Evolutionary conservation across 2,888 invertebrate species (phyloP).

Genomic region (Lasioglossum malachurum): DNA sequence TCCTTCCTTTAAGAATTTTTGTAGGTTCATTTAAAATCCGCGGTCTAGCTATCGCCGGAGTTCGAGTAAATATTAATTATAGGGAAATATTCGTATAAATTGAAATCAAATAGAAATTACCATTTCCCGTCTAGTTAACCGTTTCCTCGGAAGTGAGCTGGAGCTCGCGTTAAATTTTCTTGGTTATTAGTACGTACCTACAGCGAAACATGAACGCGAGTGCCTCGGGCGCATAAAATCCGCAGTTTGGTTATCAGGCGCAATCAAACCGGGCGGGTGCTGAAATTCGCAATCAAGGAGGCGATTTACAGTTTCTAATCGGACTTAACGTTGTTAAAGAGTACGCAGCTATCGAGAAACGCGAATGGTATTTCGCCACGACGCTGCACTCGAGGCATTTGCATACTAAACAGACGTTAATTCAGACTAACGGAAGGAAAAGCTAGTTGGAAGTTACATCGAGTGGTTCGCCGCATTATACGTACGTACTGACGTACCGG

Average conservation of each 20-base stretch:
- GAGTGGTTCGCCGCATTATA: neutral
- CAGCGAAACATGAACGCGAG: neutral
- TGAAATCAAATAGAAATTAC: neutral
- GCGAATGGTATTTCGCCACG: constrained; percentile 17
- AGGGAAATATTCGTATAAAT: neutral
- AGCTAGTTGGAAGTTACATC: constrained; percentile 17
- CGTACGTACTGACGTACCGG: neutral
- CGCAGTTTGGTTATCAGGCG: neutral
- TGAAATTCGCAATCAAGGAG: neutral
- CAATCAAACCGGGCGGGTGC: neutral
- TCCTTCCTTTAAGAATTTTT: neutral
- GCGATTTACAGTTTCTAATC: neutral
- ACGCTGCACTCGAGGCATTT: constrained; percentile 5
- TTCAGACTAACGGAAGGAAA: constrained; percentile 25
- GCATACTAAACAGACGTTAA: constrained; percentile 17
- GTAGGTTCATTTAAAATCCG: neutral
- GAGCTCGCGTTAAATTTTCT: neutral
- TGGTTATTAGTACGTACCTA: neutral
- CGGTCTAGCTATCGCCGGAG: neutral
- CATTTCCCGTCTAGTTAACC: neutral
- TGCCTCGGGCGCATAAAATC: neutral
- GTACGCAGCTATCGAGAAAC: neutral
- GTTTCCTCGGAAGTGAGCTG: neutral
- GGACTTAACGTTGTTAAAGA: constrained; percentile 22
- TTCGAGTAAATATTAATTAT: neutral